Evolutionary conservation across 2,113 vertebrate genomes (phyloP).

Genomic region (Ophthalmolycus amberensis): DNA sequence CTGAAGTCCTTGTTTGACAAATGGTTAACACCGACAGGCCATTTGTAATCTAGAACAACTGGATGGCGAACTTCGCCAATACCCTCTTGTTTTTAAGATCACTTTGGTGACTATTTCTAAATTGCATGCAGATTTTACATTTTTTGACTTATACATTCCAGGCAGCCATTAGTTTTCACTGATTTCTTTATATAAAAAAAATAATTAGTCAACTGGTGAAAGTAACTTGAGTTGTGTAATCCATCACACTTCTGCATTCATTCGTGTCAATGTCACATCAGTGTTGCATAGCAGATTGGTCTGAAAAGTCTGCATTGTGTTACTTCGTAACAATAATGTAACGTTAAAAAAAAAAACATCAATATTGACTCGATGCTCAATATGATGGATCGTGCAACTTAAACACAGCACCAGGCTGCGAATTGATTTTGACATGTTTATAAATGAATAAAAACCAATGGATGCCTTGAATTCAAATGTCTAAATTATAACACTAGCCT

Average conservation of each 20-base stretch:
- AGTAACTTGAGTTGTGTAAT: conserved; percentile 1
- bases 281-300: background rate
- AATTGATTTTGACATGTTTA: background rate
- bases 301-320: background rate
- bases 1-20: conserved; percentile 26
- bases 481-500: background rate
- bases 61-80: background rate
- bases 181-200: background rate
- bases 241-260: conserved; percentile 3
- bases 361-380: background rate
- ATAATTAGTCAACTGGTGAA: background rate
- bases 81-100: background rate
- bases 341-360: background rate
- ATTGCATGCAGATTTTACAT: background rate
- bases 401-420: background rate
- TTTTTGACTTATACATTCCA: background rate
- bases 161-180: background rate
- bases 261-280: background rate
- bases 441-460: background rate
- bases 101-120: background rate
- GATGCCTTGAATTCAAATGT: background rate
- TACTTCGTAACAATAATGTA: background rate
- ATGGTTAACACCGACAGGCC: conserved; percentile 1
- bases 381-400: background rate
- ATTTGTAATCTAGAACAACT: conserved; percentile 18